Conservation (phyloP, 1,140 invertebrate genomes). For the Pteromalus puparum region DNA sequence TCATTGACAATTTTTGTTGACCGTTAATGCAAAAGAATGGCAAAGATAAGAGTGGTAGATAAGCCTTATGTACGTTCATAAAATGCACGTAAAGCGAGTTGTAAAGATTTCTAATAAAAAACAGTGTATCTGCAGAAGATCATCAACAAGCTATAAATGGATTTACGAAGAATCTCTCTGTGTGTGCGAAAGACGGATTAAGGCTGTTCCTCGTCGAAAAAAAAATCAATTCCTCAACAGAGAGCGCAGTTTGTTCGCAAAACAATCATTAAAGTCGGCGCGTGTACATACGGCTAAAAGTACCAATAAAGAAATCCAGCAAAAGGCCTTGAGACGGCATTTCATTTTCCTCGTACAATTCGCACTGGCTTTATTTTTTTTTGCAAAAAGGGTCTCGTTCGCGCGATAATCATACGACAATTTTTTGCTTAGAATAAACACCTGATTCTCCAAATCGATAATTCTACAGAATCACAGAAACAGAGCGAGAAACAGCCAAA, state of each 20-base stretch:
- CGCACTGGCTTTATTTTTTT: too few species aligned
- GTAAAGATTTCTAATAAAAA: not conserved
- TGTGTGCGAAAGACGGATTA: not conserved
- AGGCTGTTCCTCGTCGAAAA: not conserved
- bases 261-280: not conserved
- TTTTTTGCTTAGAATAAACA: too few species aligned
- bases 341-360: not conserved
- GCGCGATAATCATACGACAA: too few species aligned
- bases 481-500: too few species aligned
- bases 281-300: not conserved
- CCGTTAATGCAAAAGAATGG: not conserved
- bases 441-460: too few species aligned
- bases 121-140: not conserved
- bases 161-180: not conserved
- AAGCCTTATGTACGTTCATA: too few species aligned
- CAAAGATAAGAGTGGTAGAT: not conserved
- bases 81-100: not conserved
- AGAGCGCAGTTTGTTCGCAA: not conserved
- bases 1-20: not conserved
- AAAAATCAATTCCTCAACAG: not conserved
- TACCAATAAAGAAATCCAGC: too few species aligned
- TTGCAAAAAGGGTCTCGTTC: too few species aligned
- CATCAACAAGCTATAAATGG: not conserved
- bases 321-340: not conserved
- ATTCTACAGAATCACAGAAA: too few species aligned